Percentiles rank a stretch among this genome's conserved stretches.
phyloP scores from a whole-genome alignment of 2,113 vertebrate genomes.

The Stigmatopora argus region DNA sequence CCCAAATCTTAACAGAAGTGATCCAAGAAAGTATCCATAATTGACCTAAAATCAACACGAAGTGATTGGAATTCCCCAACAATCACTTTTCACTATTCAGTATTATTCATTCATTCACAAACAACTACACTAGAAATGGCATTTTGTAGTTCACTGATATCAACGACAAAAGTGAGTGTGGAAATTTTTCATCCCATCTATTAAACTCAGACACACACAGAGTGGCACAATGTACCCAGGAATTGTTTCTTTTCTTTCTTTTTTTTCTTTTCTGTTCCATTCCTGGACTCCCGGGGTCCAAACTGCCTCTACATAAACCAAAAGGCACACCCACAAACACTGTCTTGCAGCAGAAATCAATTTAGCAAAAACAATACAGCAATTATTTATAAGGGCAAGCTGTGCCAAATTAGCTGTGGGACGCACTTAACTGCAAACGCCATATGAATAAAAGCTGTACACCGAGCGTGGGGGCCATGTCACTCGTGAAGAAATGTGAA shows the following conservation, averaged over 20 bases:
- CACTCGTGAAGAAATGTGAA: conserved; percentile 48
- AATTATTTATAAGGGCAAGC: conserved; percentile 66
- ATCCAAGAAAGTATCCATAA: no score
- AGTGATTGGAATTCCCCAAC: no score
- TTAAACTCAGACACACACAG: conserved; percentile 8
- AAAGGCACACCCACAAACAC: conserved; percentile 24
- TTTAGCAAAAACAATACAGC: conserved; percentile 69
- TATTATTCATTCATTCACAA: no score
- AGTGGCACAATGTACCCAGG: not conserved
- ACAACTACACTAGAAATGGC: no score
- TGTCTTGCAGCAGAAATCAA: conserved; percentile 51
- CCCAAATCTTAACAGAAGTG: no score
- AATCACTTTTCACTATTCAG: no score
- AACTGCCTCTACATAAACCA: conserved; percentile 13
- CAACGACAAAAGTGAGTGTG: not conserved
- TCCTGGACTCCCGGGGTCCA: conserved; percentile 49
- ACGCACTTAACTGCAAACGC: conserved; percentile 53
- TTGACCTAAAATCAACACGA: no score
- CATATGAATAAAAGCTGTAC: conserved; percentile 36
- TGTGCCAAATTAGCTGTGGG: conserved; percentile 64
- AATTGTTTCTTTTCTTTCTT: conserved; percentile 12
- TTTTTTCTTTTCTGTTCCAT: conserved; percentile 18
- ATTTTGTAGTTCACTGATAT: no score
- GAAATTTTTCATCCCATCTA: not conserved
- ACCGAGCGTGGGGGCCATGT: conserved; percentile 24